A percentile compares a stretch with the other conserved stretches of the same genome.
Conservation (phyloP, 2,113 vertebrate species). For the Alligator sinensis region DNA sequence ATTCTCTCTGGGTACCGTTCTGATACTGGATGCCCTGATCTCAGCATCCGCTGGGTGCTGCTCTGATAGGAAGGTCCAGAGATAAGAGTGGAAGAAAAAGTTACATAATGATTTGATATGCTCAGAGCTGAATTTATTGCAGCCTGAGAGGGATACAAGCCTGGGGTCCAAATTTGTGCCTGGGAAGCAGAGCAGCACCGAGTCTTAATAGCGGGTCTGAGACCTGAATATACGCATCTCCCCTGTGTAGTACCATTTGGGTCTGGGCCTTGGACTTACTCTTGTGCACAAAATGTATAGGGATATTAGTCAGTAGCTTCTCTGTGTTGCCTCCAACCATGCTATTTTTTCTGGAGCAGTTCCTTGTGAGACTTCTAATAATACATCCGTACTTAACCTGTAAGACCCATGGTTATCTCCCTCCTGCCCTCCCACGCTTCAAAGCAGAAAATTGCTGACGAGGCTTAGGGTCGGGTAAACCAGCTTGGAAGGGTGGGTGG, state of each 20-base stretch:
- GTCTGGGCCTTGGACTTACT: background rate
- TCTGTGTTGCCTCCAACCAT: slow-evolving; percentile 6
- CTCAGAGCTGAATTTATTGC: background rate
- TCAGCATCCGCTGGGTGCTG: background rate
- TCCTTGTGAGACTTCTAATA: slow-evolving; percentile 17
- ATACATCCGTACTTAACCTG: slow-evolving; percentile 46
- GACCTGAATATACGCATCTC: rapidly evolving
- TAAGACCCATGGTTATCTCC: slow-evolving; percentile 49
- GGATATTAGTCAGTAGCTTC: background rate
- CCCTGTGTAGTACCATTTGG: background rate
- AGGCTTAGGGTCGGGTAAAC: slow-evolving; percentile 60
- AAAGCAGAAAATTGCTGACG: slow-evolving; percentile 56
- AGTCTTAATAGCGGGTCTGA: background rate
- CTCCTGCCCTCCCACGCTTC: slow-evolving; percentile 42
- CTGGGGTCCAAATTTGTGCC: background rate
- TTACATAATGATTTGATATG: background rate
- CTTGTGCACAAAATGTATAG: background rate
- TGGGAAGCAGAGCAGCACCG: background rate
- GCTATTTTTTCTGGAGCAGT: slow-evolving; percentile 33
- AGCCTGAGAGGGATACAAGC: background rate
- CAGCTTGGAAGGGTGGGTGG: slow-evolving; percentile 8
- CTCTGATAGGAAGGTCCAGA: background rate
- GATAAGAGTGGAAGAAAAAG: rapidly evolving
- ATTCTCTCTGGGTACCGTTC: too few relatives aligned
- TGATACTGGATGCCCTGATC: background rate